These are phyloP conservation scores for Drosophila picticornis DNA, from an alignment of 2,888 invertebrate species.

Conservation along the genomic window DNA sequence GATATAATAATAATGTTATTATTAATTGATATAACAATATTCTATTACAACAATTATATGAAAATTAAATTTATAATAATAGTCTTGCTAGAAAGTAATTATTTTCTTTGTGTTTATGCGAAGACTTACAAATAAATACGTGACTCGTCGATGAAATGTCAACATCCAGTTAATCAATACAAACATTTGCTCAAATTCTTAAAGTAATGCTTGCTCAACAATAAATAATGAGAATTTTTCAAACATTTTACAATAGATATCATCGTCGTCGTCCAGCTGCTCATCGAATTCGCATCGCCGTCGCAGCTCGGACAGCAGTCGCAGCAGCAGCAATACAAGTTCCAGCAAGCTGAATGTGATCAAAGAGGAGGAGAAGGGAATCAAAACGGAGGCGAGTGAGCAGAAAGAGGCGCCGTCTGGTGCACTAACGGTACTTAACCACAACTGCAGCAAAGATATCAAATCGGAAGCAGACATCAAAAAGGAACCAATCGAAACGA, in stretches of 20 bases:
- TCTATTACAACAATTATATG: not conserved
- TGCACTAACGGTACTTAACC: slow-evolving; percentile 51
- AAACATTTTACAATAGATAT: slow-evolving; percentile 38
- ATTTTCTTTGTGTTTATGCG: not conserved
- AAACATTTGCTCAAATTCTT: not conserved
- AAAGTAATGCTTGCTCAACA: not conserved
- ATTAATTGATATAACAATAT: too few species aligned
- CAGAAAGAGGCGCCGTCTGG: slow-evolving; percentile 12
- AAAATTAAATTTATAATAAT: not conserved
- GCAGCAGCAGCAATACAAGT: slow-evolving; percentile 74
- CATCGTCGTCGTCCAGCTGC: slow-evolving; percentile 68
- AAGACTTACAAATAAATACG: not conserved
- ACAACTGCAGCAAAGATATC: slow-evolving; percentile 38
- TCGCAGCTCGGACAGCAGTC: slow-evolving; percentile 83
- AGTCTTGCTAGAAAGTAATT: not conserved
- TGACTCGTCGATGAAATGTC: not conserved
- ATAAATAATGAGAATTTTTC: slow-evolving; percentile 1
- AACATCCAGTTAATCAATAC: not conserved
- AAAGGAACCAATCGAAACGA: slow-evolving; percentile 50
- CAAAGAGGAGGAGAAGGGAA: slow-evolving; percentile 49
- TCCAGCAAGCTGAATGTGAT: slow-evolving; percentile 41
- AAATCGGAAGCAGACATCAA: slow-evolving; percentile 60
- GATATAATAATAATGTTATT: too few species aligned
- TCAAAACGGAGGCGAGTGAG: slow-evolving; percentile 45
- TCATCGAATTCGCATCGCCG: slow-evolving; percentile 75